Conservation (phyloP, 2,888 invertebrate species). For the Podotricha telesiphe region DNA sequence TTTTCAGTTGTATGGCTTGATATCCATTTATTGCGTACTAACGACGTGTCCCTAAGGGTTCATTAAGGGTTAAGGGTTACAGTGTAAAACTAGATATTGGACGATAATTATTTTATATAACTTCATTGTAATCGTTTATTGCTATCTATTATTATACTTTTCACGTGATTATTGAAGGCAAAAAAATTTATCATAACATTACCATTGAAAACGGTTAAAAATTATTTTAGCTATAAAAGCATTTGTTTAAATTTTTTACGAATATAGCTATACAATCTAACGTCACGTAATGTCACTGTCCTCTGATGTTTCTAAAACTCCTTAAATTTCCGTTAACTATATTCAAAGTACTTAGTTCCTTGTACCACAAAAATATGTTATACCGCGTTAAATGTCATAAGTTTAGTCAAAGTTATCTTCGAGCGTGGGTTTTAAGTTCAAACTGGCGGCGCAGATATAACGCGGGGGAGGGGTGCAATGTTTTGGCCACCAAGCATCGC, state of each 20-base stretch:
- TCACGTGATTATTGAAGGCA: not conserved
- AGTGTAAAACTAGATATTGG: no score
- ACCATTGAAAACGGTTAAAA: no score
- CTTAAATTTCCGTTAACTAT: not conserved
- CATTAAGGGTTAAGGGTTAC: no score
- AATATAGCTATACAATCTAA: not conserved
- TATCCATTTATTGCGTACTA: not conserved
- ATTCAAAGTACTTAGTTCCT: not conserved
- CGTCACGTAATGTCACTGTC: not conserved
- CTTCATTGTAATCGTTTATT: no score
- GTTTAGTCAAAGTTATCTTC: slow-evolving; percentile 37
- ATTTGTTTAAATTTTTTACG: not conserved
- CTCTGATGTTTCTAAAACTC: not conserved
- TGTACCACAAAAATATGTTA: not conserved
- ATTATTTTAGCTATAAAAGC: no score
- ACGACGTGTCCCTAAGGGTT: not conserved
- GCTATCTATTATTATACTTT: not conserved
- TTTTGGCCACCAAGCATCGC: slow-evolving; percentile 66
- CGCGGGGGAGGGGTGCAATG: slow-evolving; percentile 60
- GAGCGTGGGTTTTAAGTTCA: slow-evolving; percentile 33
- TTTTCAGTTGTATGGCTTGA: slow-evolving; percentile 55
- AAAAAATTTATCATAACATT: not conserved
- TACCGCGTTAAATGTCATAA: not conserved
- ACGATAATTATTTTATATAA: no score
- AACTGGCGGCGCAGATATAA: slow-evolving; percentile 35